Percentiles rank a stretch among this genome's conserved stretches.
Evolutionary conservation across 2,797 vertebrate genomes (phyloP).

Genomic region (Salarias fasciatus): DNA sequence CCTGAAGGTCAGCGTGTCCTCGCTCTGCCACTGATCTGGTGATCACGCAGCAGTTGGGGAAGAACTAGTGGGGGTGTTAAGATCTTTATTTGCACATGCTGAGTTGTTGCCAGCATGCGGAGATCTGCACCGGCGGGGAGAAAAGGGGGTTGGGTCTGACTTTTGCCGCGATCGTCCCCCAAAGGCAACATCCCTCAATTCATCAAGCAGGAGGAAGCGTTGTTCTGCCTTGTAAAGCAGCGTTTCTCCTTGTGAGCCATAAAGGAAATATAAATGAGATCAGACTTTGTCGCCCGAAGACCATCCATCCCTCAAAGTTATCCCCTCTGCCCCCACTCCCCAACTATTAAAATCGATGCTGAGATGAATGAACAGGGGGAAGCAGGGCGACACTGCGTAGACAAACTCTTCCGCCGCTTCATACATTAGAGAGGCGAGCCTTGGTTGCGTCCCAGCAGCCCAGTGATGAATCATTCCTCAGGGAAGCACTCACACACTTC

Average conservation of each 20-base stretch:
- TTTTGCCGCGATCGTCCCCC: slow-evolving; percentile 46
- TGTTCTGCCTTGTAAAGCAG: slow-evolving; percentile 53
- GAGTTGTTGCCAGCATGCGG: slow-evolving; percentile 26
- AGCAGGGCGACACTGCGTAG: slow-evolving; percentile 56
- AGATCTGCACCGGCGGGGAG: slow-evolving; percentile 11
- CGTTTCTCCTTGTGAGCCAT: slow-evolving; percentile 61
- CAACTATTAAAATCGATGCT: slow-evolving; percentile 73
- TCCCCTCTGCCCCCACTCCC: slow-evolving; percentile 9
- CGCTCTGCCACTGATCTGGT: slow-evolving; percentile 63
- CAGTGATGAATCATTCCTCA: slow-evolving; percentile 71
- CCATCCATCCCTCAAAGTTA: slow-evolving; percentile 55
- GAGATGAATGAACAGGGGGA: slow-evolving; percentile 64
- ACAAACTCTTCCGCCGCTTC: slow-evolving; percentile 61
- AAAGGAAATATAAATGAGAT: slow-evolving; percentile 66
- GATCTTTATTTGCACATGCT: slow-evolving; percentile 49
- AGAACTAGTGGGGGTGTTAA: slow-evolving; percentile 15
- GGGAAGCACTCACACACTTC: slow-evolving; percentile 68
- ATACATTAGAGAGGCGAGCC: slow-evolving; percentile 64
- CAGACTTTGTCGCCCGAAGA: slow-evolving; percentile 43
- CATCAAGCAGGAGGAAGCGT: slow-evolving; percentile 53
- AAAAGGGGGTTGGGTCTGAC: slow-evolving; percentile 33
- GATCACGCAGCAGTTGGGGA: slow-evolving; percentile 44
- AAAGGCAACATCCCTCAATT: slow-evolving; percentile 42
- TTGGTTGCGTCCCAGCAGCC: slow-evolving; percentile 46
- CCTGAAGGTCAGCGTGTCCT: slow-evolving; percentile 79